phyloP scores from a whole-genome alignment of 2,888 invertebrate genomes.

The Cataglyphis rosenhaueri region DNA sequence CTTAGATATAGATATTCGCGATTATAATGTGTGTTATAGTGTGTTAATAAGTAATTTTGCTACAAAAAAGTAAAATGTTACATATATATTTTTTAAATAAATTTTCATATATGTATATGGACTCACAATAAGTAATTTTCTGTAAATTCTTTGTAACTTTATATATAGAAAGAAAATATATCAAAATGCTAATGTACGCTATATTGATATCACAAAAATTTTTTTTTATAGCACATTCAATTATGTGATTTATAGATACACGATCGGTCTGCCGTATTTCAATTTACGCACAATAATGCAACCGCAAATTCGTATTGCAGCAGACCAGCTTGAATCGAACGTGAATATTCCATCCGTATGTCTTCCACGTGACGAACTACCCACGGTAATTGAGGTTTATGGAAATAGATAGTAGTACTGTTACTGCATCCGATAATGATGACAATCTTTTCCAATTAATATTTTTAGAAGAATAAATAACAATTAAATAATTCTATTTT shows the following conservation, averaged over 20 bases:
- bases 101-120: neutral
- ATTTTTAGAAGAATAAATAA: constrained; percentile 13
- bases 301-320: constrained; percentile 58
- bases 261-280: constrained; percentile 36
- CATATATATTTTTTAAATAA: neutral
- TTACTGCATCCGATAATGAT: neutral
- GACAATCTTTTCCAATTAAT: constrained; percentile 37
- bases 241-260: constrained; percentile 23
- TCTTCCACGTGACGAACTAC: constrained; percentile 65
- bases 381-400: constrained; percentile 66
- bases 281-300: constrained; percentile 61
- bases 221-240: constrained; percentile 20
- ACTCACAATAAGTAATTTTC: neutral
- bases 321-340: constrained; percentile 46
- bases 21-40: neutral
- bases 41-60: neutral
- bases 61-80: neutral
- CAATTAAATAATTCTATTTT: constrained; percentile 6
- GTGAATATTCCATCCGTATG: constrained; percentile 57
- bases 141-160: neutral
- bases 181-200: neutral
- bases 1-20: neutral
- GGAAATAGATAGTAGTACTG: constrained; percentile 51
- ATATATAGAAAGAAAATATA: neutral
- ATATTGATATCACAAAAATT: neutral